A percentile compares a stretch with the other conserved stretches of the same genome.
These are phyloP conservation scores for Romanogobio albipinnatus DNA, from an alignment of 2,113 vertebrate genomes.

Conservation along the genomic window DNA sequence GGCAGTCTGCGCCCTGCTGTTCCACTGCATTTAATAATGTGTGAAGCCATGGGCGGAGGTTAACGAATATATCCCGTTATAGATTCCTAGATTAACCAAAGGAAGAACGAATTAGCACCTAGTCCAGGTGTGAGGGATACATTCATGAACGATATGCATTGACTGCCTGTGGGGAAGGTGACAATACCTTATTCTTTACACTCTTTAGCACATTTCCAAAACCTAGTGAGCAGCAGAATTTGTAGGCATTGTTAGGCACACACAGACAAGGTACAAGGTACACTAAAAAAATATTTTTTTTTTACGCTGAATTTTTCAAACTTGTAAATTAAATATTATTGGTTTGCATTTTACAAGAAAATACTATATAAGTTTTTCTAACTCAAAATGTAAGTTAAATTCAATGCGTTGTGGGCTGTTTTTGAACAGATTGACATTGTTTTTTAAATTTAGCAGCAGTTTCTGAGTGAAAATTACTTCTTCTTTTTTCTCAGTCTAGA, in stretches of 20 bases:
- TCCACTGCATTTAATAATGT: slow-evolving; percentile 54
- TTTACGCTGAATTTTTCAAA: too few relatives aligned
- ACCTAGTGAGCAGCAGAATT: not conserved
- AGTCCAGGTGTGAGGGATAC: slow-evolving; percentile 13
- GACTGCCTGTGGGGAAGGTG: not conserved
- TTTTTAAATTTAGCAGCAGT: too few relatives aligned
- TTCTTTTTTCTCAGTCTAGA: too few relatives aligned
- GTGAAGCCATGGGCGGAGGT: slow-evolving; percentile 25
- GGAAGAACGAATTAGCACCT: slow-evolving; percentile 28
- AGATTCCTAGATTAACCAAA: slow-evolving; percentile 39
- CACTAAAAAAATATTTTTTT: too few relatives aligned
- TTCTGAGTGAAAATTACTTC: too few relatives aligned
- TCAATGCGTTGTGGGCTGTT: too few relatives aligned
- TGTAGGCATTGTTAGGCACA: not conserved
- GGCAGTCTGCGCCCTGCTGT: slow-evolving; percentile 65
- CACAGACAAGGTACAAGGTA: not conserved
- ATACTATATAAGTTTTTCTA: too few relatives aligned
- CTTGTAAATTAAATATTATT: too few relatives aligned
- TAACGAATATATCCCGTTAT: slow-evolving; percentile 34
- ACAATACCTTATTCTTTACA: not conserved
- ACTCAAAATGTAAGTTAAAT: too few relatives aligned
- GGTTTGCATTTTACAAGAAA: too few relatives aligned
- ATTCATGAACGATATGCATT: not conserved
- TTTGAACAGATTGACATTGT: too few relatives aligned
- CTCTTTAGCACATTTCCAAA: not conserved